Percentiles rank a stretch among this genome's conserved stretches.
These are phyloP conservation scores for Porites divaricata DNA, from an alignment of 92 coral and sea anemone species.

Conservation along the genomic window DNA sequence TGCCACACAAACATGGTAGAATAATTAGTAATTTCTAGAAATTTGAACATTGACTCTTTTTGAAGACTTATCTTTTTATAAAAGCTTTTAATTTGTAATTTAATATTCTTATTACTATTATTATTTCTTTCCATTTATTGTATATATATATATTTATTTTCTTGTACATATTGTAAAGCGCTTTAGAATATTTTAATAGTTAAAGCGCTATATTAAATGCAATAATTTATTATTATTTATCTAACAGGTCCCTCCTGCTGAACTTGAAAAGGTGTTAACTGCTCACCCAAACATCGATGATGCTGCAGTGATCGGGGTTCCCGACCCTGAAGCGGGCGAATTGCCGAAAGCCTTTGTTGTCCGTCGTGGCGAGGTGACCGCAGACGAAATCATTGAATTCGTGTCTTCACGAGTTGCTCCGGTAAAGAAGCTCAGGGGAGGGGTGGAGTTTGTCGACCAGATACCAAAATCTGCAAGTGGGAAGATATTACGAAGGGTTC, in stretches of 20 bases:
- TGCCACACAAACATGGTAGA: too few relatives aligned
- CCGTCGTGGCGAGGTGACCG: constrained; percentile 59
- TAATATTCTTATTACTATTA: too few relatives aligned
- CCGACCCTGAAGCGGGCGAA: constrained; percentile 82
- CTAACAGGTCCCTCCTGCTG: constrained; percentile 81
- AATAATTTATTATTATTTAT: too few relatives aligned
- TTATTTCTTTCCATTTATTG: too few relatives aligned
- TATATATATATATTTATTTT: too few relatives aligned
- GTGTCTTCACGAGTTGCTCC: constrained; percentile 75
- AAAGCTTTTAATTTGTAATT: too few relatives aligned
- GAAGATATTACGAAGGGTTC: constrained; percentile 72
- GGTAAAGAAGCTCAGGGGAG: constrained; percentile 84
- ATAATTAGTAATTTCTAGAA: too few relatives aligned
- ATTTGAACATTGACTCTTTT: too few relatives aligned
- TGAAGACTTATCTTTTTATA: too few relatives aligned
- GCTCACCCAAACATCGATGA: constrained; percentile 78
- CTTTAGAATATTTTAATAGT: too few relatives aligned
- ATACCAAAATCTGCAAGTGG: constrained; percentile 89
- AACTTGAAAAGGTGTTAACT: constrained; percentile 69
- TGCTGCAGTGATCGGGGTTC: constrained; percentile 84
- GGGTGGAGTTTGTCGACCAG: constrained; percentile 75
- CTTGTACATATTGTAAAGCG: too few relatives aligned
- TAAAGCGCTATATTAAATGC: too few relatives aligned
- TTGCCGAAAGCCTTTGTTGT: constrained; percentile 91
- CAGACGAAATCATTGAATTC: constrained; percentile 62